Conservation (phyloP, 1,140 invertebrate genomes). For the Cotesia chilonis region DNA sequence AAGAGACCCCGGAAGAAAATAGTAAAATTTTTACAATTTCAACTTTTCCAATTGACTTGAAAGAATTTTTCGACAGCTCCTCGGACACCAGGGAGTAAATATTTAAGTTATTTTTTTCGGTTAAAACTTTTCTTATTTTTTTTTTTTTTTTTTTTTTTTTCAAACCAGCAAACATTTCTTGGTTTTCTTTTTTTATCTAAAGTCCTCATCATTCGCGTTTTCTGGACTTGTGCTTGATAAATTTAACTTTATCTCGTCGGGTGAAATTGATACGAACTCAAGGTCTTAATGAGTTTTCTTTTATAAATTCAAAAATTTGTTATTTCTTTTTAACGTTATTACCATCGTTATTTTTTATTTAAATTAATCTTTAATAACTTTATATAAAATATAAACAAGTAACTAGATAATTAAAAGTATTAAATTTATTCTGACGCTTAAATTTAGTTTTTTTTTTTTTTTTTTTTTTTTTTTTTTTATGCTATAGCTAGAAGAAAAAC, state of each 20-base stretch:
- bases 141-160: conserved; percentile 2
- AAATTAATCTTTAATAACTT: too few species aligned
- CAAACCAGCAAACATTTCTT: background rate
- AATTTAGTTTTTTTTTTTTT: too few species aligned
- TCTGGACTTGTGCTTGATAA: conserved; percentile 43
- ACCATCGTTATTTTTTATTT: background rate
- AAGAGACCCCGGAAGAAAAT: conserved; percentile 40
- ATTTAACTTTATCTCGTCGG: conserved; percentile 49
- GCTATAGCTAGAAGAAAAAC: too few species aligned
- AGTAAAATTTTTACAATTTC: conserved; percentile 55
- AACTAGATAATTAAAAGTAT: too few species aligned
- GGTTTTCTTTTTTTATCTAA: background rate
- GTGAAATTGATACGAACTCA: conserved; percentile 42
- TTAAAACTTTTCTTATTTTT: conserved; percentile 6
- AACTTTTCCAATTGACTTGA: conserved; percentile 47
- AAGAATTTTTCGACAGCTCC: conserved; percentile 15
- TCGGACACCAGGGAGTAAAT: background rate
- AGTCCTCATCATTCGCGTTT: conserved; percentile 28
- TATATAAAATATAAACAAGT: background rate
- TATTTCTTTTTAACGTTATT: background rate
- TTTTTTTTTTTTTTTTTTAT: too few species aligned
- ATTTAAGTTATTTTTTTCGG: background rate
- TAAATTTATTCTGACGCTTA: too few species aligned
- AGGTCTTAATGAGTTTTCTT: background rate
- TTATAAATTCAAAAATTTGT: background rate